Conservation (phyloP, 92 coral and sea anemone species). For the Palythoa grandiflora region DNA sequence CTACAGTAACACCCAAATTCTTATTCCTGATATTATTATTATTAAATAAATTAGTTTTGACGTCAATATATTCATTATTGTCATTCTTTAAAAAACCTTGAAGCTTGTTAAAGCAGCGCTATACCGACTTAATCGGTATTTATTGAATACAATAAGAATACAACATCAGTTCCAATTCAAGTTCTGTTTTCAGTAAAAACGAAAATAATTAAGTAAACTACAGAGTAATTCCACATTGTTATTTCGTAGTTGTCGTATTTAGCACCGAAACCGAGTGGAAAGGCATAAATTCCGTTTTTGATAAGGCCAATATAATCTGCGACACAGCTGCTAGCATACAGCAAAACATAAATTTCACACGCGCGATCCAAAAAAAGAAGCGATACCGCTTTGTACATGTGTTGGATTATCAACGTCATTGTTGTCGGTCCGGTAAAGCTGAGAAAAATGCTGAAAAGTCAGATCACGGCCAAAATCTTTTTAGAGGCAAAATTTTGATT, state of each 20-base stretch:
- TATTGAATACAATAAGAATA: background rate
- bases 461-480: background rate
- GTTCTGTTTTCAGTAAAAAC: background rate
- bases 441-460: background rate
- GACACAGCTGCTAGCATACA: background rate
- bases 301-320: background rate
- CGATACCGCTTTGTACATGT: background rate
- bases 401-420: background rate
- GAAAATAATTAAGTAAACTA: background rate
- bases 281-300: background rate
- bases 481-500: constrained; percentile 14
- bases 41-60: background rate
- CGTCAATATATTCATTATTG: constrained; percentile 4
- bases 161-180: background rate
- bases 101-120: constrained; percentile 15
- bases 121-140: background rate
- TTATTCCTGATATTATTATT: no score
- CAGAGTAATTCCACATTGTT: background rate
- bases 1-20: no score
- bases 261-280: background rate
- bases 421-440: background rate
- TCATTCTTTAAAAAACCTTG: background rate
- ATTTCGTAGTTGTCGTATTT: background rate
- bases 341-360: background rate
- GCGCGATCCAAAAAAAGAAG: background rate